These are phyloP conservation scores for Kryptolebias ocellatus DNA, from an alignment of 2,797 vertebrate genomes.

Conservation along the genomic window DNA sequence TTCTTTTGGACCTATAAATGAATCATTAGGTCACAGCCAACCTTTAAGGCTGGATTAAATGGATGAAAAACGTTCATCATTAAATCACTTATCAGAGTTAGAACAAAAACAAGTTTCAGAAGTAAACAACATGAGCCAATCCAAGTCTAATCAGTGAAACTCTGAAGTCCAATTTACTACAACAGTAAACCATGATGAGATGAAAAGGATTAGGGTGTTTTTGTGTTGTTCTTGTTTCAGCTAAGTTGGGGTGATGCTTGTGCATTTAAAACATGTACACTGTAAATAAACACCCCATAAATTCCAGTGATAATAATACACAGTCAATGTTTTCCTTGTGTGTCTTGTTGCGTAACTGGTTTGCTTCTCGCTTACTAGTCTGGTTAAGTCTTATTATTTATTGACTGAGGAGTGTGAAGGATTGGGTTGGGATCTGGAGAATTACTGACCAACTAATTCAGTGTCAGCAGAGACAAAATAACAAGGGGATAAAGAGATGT, in stretches of 20 bases:
- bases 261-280: constrained; percentile 5
- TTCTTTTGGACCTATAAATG: too few relatives aligned
- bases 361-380: constrained; percentile 3
- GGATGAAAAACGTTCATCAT: neutral
- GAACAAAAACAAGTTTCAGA: constrained; percentile 15
- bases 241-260: neutral
- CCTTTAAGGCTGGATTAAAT: neutral
- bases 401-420: constrained; percentile 13
- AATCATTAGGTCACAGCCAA: neutral
- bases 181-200: constrained; percentile 32
- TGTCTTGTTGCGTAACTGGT: constrained; percentile 7
- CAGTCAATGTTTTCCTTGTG: neutral
- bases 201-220: constrained; percentile 21
- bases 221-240: constrained; percentile 31
- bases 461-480: neutral
- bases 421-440: constrained; percentile 22
- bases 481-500: neutral
- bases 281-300: neutral
- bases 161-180: constrained; percentile 32
- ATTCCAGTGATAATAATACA: neutral
- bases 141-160: constrained; percentile 35
- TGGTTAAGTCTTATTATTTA: constrained; percentile 14
- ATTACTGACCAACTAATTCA: constrained; percentile 24
- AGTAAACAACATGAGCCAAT: constrained; percentile 31
- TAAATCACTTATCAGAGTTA: neutral